Conservation (phyloP, 2,797 vertebrate species). For the Basileuterus tristriatus region DNA sequence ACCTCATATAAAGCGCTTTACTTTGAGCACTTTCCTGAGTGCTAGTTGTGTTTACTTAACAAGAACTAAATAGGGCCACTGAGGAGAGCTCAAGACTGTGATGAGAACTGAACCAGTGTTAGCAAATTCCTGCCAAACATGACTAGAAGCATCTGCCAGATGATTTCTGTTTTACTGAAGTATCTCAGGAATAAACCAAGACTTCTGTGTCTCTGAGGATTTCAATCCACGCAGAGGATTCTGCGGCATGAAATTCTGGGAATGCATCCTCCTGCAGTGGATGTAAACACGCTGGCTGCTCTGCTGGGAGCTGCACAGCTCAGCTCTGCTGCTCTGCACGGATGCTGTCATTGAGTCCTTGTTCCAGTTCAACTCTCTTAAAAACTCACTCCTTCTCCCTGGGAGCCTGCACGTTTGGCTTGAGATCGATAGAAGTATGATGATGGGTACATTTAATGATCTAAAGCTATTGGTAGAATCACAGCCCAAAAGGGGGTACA, state of each 20-base stretch:
- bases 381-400: neutral
- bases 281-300: neutral
- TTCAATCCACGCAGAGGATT: neutral
- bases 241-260: neutral
- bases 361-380: neutral
- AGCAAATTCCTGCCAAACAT: neutral
- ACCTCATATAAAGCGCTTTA: slow-evolving; percentile 53
- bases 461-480: neutral
- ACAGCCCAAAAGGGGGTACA: neutral
- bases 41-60: slow-evolving; percentile 60
- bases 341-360: neutral
- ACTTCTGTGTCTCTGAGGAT: neutral
- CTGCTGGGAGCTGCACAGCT: neutral
- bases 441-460: neutral
- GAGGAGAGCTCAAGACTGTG: neutral
- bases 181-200: neutral
- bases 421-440: neutral
- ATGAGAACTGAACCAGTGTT: neutral
- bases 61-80: slow-evolving; percentile 37
- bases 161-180: slow-evolving; percentile 19
- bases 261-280: neutral
- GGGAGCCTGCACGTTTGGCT: neutral
- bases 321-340: neutral
- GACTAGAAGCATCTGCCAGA: neutral
- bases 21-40: slow-evolving; percentile 54